These are phyloP conservation scores for Macaca fascicularis DNA, from an alignment of 2,113 vertebrate species.

Conservation along the genomic window DNA sequence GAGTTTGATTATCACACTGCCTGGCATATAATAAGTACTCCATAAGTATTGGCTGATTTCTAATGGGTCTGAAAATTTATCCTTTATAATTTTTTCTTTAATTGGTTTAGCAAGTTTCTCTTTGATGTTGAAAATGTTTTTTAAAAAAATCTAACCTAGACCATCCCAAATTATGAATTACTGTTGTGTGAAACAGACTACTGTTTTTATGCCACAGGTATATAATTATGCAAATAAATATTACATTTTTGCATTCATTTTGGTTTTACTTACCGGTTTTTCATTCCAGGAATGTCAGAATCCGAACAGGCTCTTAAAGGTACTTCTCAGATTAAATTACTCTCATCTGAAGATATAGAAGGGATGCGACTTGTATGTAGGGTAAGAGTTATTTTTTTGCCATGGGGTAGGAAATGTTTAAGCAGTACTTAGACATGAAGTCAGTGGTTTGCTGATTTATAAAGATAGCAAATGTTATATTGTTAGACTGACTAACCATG, in stretches of 20 bases:
- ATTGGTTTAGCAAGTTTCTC: neutral
- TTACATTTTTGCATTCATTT: neutral
- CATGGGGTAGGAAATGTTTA: neutral
- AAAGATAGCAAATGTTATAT: neutral
- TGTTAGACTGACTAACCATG: neutral
- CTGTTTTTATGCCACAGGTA: neutral
- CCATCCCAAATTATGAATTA: neutral
- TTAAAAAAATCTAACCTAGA: neutral
- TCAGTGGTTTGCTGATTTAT: neutral
- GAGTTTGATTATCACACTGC: neutral
- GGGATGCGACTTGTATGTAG: conserved; percentile 95
- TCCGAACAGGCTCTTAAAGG: conserved; percentile 98
- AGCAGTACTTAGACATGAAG: neutral
- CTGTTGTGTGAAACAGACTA: neutral
- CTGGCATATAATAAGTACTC: neutral
- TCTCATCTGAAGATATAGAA: conserved; percentile 95
- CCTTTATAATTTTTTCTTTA: conserved; percentile 6
- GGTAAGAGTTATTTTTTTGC: conserved; percentile 82
- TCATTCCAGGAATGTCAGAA: conserved; percentile 94
- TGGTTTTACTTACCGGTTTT: conserved; percentile 41
- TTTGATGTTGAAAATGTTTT: conserved; percentile 15
- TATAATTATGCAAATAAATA: neutral
- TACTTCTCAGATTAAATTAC: conserved; percentile 98
- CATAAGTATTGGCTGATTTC: neutral
- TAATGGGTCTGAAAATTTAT: neutral